phyloP scores from a whole-genome alignment of 2,797 vertebrate species.

The Tragelaphus oryx region DNA sequence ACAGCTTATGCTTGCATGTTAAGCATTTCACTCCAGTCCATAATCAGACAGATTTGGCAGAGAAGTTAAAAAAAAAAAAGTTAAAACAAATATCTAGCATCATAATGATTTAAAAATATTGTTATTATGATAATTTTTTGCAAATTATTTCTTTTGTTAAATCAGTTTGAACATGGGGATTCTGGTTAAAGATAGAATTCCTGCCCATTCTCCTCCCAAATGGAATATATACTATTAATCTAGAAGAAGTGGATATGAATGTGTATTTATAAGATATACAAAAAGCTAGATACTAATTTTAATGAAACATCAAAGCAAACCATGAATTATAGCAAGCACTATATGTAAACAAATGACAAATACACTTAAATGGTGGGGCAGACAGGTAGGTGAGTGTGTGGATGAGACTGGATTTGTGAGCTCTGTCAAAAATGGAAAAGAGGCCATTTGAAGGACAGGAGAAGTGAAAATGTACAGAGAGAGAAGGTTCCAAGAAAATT shows the following conservation, averaged over 20 bases:
- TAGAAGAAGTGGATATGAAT: not conserved
- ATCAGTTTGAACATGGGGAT: not conserved
- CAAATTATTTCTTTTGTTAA: not conserved
- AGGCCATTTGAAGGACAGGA: not conserved
- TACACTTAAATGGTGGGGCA: not conserved
- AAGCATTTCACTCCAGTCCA: not conserved
- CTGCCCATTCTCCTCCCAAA: not conserved
- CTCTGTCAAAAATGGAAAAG: not conserved
- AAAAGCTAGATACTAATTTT: conserved; percentile 16
- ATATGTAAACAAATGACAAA: not conserved
- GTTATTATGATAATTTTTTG: not conserved
- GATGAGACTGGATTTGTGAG: not conserved
- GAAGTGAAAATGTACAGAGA: not conserved
- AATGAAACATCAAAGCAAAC: conserved; percentile 35
- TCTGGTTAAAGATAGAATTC: not conserved
- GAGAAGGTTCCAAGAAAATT: not conserved
- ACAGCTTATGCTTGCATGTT: not conserved
- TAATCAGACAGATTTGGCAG: conserved; percentile 36
- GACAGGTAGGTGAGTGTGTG: not conserved
- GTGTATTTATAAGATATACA: not conserved
- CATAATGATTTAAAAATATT: conserved; percentile 25
- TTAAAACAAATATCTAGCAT: conserved; percentile 10
- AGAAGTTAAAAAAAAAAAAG: not conserved
- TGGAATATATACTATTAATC: not conserved
- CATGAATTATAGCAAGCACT: not conserved